Base-by-base conservation (phyloP, 2,888 invertebrate species). In the Neoascia interrupta region DNA sequence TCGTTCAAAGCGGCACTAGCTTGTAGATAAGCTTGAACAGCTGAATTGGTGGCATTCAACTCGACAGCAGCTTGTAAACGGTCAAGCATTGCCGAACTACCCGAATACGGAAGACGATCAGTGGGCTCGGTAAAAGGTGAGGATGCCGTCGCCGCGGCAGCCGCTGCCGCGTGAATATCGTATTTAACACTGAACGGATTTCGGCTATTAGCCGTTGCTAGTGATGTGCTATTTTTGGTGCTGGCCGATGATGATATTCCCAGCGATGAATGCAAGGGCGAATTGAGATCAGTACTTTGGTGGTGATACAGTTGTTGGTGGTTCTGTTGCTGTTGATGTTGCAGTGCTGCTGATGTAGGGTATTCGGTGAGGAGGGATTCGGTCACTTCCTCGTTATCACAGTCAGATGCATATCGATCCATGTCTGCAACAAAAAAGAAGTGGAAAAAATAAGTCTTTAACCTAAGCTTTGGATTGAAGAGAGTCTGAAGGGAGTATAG, bases 391-490 rank as follows among this genome's bases (percentile, higher is more conserved):
- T 91, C 91, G 31, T 93, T 93, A 69, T 94, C 94, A 45, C 91
- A 91, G 83, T 94, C 94, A 1, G 94, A 94, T 56, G 94, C 92
- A 84, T 94, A 94, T 70, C 94, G 92, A 82, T 94, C 93, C 81
- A 92, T 92, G 88, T 91, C 93, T 93, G 88, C 4, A 89, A 28
- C 5, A n/a, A 11, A 4, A 28, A 26, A 18, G 19, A 18, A 37
- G n/a, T 34, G 3, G 10, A 0, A 6, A n/a, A n/a, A n/a, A n/a
- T n/a, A n/a, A n/a, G n/a, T n/a, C n/a, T n/a, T n/a, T n/a, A n/a
- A n/a, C n/a, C n/a, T n/a, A n/a, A n/a, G n/a, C n/a, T n/a, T n/a
- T n/a, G n/a, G n/a, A n/a, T n/a, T n/a, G n/a, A n/a, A n/a, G n/a
- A n/a, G n/a, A n/a, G n/a, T n/a, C n/a, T n/a, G n/a, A n/a, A n/a